A percentile compares a stretch with the other conserved stretches of the same genome.
These are phyloP conservation scores for Camponotus pennsylvanicus DNA, from an alignment of 1,140 invertebrate species.

Conservation along the genomic window DNA sequence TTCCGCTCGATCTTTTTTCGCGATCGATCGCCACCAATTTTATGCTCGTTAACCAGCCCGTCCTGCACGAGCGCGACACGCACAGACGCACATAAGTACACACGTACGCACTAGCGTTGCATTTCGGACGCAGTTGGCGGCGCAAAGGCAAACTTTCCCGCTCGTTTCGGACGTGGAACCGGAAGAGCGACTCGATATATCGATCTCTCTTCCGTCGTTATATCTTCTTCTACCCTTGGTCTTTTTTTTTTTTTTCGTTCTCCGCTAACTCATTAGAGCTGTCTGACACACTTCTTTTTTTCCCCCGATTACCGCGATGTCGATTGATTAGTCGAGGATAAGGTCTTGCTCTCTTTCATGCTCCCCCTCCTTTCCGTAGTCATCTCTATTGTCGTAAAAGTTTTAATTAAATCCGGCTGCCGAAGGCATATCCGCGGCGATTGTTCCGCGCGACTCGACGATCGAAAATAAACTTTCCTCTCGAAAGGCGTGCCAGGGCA, in stretches of 20 bases:
- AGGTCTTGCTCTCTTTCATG: conserved; percentile 59
- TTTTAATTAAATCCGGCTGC: conserved; percentile 74
- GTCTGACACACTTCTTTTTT: conserved; percentile 64
- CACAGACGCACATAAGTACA: neutral
- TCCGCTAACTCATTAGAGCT: conserved; percentile 29
- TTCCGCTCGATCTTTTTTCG: conserved; percentile 61
- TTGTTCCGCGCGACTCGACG: conserved; percentile 52
- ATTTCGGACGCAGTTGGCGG: neutral
- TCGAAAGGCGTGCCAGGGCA: conserved; percentile 40
- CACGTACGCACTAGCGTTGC: conserved; percentile 9
- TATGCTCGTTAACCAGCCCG: conserved; percentile 67
- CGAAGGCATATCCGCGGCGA: conserved; percentile 65
- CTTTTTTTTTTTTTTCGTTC: neutral
- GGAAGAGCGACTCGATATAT: conserved; percentile 53
- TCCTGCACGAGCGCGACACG: neutral
- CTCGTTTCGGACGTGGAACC: conserved; percentile 50
- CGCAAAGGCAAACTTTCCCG: conserved; percentile 40
- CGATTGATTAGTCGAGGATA: conserved; percentile 69
- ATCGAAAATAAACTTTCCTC: conserved; percentile 69
- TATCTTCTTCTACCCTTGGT: neutral
- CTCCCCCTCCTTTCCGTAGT: neutral
- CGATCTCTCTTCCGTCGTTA: conserved; percentile 35
- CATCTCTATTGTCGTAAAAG: conserved; percentile 69
- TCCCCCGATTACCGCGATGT: conserved; percentile 65
- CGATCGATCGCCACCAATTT: conserved; percentile 66